Evolutionary conservation across 2,797 vertebrate genomes (phyloP).

Genomic region (Dendrocincla fuliginosa): DNA sequence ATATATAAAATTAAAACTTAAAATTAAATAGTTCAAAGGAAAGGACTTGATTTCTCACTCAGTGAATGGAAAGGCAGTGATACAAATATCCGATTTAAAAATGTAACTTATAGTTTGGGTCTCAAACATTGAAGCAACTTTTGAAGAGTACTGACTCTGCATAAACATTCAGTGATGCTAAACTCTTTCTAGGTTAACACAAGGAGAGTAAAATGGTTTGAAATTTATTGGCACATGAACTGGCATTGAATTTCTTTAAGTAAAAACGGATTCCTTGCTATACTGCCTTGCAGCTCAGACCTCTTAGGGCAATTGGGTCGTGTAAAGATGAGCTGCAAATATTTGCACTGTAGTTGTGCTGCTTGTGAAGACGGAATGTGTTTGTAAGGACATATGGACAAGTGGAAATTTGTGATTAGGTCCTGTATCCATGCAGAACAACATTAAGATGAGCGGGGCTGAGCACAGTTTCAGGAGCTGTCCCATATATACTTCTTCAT

Average conservation of each 20-base stretch:
- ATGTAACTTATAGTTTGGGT: neutral
- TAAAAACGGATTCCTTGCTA: neutral
- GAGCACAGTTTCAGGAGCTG: neutral
- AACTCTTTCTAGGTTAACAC: neutral
- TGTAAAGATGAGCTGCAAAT: neutral
- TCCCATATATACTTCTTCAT: neutral
- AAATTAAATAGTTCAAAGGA: constrained; percentile 29
- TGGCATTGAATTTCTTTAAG: neutral
- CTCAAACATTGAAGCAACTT: neutral
- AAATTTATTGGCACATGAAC: neutral
- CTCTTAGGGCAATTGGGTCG: neutral
- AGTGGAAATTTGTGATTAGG: neutral
- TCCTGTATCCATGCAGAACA: neutral
- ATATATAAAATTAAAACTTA: constrained; percentile 49
- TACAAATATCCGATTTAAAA: neutral
- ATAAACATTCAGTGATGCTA: neutral
- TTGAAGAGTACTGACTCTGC: neutral
- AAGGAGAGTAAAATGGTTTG: neutral
- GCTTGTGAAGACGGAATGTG: neutral
- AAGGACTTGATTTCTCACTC: constrained; percentile 8
- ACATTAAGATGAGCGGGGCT: neutral
- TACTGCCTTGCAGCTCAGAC: neutral
- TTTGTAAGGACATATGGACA: neutral
- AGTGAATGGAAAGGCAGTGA: neutral
- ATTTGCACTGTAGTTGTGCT: neutral